These are phyloP conservation scores for Epizoanthus rinbou DNA, from an alignment of 92 coral and sea anemone species.

Conservation along the genomic window DNA sequence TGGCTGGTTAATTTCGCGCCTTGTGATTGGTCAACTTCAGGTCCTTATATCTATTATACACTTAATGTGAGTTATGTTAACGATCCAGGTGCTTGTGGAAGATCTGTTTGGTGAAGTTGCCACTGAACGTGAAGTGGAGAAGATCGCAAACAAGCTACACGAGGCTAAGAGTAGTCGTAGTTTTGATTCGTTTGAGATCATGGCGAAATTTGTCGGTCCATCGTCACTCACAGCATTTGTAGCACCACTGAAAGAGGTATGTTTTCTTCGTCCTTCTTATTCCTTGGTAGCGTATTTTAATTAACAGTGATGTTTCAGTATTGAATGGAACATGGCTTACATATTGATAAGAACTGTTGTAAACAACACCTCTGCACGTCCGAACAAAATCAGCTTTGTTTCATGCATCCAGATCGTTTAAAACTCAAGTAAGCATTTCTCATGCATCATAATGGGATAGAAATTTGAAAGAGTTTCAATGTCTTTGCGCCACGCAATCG, in stretches of 20 bases:
- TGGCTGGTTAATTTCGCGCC: no score
- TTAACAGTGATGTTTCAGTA: no score
- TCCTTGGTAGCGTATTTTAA: neutral
- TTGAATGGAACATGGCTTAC: no score
- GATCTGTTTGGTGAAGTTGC: conserved; percentile 95
- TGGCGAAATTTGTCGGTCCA: conserved; percentile 72
- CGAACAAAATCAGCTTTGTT: no score
- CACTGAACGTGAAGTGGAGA: conserved; percentile 92
- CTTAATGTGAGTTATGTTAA: neutral
- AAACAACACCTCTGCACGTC: no score
- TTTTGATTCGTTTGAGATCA: conserved; percentile 84
- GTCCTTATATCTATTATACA: neutral
- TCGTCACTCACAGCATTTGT: conserved; percentile 71
- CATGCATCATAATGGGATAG: no score
- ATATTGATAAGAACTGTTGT: no score
- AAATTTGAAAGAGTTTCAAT: no score
- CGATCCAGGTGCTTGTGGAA: conserved; percentile 78
- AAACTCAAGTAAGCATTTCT: no score
- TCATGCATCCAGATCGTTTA: no score
- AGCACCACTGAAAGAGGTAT: conserved; percentile 87
- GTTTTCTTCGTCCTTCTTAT: neutral
- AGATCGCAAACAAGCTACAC: conserved; percentile 90
- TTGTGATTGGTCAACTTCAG: no score
- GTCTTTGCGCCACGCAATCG: no score
- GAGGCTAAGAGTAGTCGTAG: conserved; percentile 93